Conservation (phyloP, 2,113 vertebrate genomes). For the Elephas maximus region DNA sequence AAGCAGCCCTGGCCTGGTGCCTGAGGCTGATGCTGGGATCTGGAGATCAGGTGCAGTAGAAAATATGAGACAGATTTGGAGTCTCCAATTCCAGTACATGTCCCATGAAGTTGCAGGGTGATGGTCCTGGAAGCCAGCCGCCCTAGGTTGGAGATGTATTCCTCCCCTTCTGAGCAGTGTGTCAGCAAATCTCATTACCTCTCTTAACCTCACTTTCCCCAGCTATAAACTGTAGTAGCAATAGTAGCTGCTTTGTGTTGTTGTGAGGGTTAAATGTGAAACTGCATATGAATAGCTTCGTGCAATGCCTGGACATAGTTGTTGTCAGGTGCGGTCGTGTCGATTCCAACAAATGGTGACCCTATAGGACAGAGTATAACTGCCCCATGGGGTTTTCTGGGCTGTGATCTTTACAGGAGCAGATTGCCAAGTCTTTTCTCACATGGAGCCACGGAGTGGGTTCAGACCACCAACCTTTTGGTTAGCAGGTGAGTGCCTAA, state of each 20-base stretch:
- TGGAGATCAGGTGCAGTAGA: neutral
- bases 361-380: neutral
- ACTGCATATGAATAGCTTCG: neutral
- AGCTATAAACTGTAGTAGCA: neutral
- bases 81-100: neutral
- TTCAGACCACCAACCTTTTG: neutral
- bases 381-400: neutral
- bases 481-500: neutral
- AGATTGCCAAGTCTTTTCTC: neutral
- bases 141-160: neutral
- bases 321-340: neutral
- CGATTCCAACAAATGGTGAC: neutral
- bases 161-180: neutral
- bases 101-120: neutral
- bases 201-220: neutral
- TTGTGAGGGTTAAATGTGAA: conserved; percentile 5
- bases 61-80: neutral
- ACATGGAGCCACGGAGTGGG: neutral
- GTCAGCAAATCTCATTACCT: neutral
- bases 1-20: neutral
- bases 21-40: neutral
- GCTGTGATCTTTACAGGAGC: neutral
- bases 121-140: neutral
- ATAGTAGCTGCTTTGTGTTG: neutral
- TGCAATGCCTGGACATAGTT: neutral